These are phyloP conservation scores for Leptogaster cylindrica DNA, from an alignment of 2,888 invertebrate genomes.

Conservation along the genomic window DNA sequence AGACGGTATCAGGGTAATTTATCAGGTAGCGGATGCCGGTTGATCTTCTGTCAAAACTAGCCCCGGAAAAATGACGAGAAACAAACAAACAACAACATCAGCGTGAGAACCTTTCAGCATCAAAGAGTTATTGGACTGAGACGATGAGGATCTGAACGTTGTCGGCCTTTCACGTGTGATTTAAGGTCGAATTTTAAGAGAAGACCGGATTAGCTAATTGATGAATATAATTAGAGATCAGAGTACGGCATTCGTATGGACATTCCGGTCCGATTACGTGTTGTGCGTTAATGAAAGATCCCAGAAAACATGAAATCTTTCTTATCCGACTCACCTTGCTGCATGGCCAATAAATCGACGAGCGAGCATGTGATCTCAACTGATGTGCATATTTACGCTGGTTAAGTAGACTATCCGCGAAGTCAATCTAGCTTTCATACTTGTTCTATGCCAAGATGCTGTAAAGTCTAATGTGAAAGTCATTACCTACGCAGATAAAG, in stretches of 20 bases:
- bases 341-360: no score
- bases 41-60: no score
- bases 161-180: not conserved
- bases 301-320: no score
- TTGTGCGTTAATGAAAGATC: no score
- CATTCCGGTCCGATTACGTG: not conserved
- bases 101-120: not conserved
- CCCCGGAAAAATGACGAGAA: not conserved
- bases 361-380: no score
- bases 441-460: no score
- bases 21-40: conserved; percentile 16
- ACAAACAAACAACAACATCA: not conserved
- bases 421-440: no score
- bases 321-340: no score
- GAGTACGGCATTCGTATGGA: not conserved
- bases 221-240: not conserved
- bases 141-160: not conserved
- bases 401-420: no score
- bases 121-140: not conserved
- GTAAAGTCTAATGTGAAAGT: no score
- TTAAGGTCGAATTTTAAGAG: not conserved
- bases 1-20: conserved; percentile 6
- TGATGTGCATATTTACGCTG: no score
- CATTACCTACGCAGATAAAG: no score
- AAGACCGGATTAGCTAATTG: conserved; percentile 12